Percentiles rank a stretch among this genome's conserved stretches.
Conservation (phyloP, 2,888 invertebrate species). For the Aleiodes testaceus region DNA sequence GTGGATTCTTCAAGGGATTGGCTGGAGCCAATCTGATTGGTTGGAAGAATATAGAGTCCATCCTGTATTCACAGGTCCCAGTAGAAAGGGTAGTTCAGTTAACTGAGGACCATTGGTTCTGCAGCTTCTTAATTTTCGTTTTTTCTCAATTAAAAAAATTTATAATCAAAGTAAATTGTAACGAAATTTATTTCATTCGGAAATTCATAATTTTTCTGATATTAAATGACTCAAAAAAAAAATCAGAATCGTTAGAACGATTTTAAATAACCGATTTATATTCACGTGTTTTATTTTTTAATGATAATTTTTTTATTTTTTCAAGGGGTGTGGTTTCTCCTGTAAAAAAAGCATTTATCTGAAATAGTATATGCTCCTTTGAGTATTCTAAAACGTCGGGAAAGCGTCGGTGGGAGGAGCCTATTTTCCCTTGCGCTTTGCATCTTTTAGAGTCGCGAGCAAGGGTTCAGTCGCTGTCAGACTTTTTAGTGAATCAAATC, state of each 20-base stretch:
- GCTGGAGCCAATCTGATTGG: slow-evolving; percentile 59
- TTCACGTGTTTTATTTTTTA: neutral
- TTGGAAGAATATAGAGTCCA: slow-evolving; percentile 52
- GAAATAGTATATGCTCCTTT: slow-evolving; percentile 49
- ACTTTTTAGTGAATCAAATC: slow-evolving; percentile 38
- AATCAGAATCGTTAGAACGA: no score
- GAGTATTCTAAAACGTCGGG: slow-evolving; percentile 40
- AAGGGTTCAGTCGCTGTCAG: slow-evolving; percentile 58
- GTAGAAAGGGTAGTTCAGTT: slow-evolving; percentile 58
- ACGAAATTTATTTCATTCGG: neutral
- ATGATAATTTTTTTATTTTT: neutral
- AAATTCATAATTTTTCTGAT: neutral
- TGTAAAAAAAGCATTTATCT: slow-evolving; percentile 31
- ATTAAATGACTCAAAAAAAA: neutral
- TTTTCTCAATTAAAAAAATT: slow-evolving; percentile 24
- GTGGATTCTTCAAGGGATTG: slow-evolving; percentile 60
- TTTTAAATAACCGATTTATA: no score
- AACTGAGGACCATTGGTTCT: slow-evolving; percentile 44
- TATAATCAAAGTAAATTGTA: neutral
- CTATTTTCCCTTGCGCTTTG: slow-evolving; percentile 65
- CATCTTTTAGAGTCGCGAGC: slow-evolving; percentile 57
- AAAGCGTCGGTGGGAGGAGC: slow-evolving; percentile 60
- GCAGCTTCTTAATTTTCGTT: slow-evolving; percentile 33
- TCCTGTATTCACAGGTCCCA: slow-evolving; percentile 53
- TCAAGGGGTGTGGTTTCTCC: slow-evolving; percentile 45